These are phyloP conservation scores for Grammomys dolichurus DNA, from an alignment of 2,113 vertebrate genomes.

Conservation along the genomic window DNA sequence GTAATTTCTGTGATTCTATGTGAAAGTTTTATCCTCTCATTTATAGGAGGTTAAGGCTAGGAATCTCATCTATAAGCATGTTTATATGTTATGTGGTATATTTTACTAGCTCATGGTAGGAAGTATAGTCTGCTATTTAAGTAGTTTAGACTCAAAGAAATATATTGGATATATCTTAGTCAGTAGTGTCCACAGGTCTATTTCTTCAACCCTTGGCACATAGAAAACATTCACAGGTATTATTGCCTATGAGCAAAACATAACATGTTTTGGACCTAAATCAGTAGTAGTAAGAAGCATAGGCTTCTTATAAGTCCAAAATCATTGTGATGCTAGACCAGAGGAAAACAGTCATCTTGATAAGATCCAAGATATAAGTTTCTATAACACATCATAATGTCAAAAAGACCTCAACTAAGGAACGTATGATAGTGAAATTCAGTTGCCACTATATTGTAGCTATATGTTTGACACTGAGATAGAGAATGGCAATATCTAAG, in stretches of 20 bases:
- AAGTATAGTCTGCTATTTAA: neutral
- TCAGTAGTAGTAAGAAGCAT: neutral
- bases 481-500: neutral
- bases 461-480: neutral
- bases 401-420: neutral
- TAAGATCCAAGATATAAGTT: no score
- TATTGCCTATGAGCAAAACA: neutral
- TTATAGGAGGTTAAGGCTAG: neutral
- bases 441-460: neutral
- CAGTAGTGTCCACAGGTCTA: accelerated
- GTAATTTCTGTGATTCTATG: neutral
- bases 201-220: no score
- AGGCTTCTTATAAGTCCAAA: neutral
- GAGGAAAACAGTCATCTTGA: accelerated
- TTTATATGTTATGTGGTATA: neutral
- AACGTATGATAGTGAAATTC: neutral
- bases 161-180: neutral
- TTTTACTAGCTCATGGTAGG: neutral
- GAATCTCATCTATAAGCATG: neutral
- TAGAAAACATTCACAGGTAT: neutral
- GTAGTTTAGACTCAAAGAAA: neutral
- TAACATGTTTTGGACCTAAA: neutral
- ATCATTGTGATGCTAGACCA: neutral
- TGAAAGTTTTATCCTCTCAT: neutral
- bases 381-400: neutral